Base-by-base conservation (phyloP, 2,888 invertebrate species). In the Teinopalpus imperialis region DNA sequence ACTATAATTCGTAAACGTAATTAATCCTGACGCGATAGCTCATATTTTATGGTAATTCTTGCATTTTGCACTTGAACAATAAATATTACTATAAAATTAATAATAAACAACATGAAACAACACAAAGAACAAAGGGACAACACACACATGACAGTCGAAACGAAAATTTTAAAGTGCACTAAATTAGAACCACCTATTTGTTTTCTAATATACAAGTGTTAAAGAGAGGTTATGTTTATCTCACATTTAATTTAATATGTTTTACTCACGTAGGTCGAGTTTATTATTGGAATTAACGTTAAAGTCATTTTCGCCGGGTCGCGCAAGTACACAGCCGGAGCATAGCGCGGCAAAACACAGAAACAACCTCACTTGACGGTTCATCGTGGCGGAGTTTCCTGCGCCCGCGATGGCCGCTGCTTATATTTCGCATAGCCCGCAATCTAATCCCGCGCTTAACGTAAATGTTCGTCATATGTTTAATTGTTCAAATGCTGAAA, bases 301-400 rank as follows among this genome's bases (percentile, higher is more conserved):
- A 3, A 1, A 2, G 8, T n/a, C 7, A 8, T 13, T n/a, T n/a
- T n/a, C 61, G 31, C 57, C 56, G 18, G 49, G 53, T 34, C 55
- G 61, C 40, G 67, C 69, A 10, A 57, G 16, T 9, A 57, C 66
- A 56, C 65, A 16, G 10, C 65, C 49, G 31, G 57, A 65, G 42
- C 54, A 46, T 13, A 69, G 53, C 56, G 63, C 69, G 24, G 59
- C 54, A 35, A 64, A 49, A 52, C 61, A 64, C 53, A 61, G 43
- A 61, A 64, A 61, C 61, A 61, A 60, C 65, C 61, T 40, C 57
- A 55, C 54, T 53, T 46, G 51, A 36, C 52, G 55, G 48, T 34
- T 44, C 51, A 47, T 35, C 39, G 35, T 18, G 27, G 30, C 40
- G 18, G 16, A 29, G 37, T 43, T 16, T 23, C 23, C 10, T 7